Percentiles rank a stretch among this genome's conserved stretches.
Evolutionary conservation across 2,113 vertebrate species (phyloP).

Genomic region (Conger conger): DNA sequence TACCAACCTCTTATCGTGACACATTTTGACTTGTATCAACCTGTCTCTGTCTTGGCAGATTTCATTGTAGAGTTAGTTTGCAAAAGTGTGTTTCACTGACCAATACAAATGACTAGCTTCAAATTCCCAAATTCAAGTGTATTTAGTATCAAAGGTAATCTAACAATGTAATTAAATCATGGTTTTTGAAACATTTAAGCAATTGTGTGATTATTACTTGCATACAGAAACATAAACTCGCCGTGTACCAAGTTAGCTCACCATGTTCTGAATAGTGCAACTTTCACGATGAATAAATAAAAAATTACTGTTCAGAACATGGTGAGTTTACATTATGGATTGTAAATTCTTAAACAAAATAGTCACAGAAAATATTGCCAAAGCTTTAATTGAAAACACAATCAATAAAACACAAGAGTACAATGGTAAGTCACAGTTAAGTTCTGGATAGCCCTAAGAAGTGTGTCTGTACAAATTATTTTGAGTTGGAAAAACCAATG

Average conservation of each 20-base stretch:
- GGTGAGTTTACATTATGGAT: neutral
- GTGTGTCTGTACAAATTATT: neutral
- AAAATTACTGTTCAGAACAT: too few relatives aligned
- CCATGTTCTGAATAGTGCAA: too few relatives aligned
- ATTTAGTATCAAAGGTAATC: neutral
- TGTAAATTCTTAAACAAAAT: neutral
- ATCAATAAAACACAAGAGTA: neutral
- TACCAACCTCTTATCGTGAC: too few relatives aligned
- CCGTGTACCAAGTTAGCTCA: neutral
- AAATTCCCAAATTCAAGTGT: neutral
- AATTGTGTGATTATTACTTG: conserved; percentile 1
- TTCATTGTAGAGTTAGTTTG: neutral
- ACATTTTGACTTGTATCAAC: neutral
- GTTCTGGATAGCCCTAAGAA: neutral
- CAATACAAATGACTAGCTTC: neutral
- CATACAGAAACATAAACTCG: too few relatives aligned
- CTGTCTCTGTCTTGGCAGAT: neutral
- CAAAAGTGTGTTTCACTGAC: neutral
- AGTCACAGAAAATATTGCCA: neutral
- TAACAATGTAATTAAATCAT: conserved; percentile 12
- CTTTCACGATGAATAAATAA: too few relatives aligned
- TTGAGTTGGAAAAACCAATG: neutral
- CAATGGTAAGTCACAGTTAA: neutral
- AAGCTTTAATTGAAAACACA: neutral
- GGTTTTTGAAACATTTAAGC: neutral